Conservation (phyloP, 2,113 vertebrate species). For the Arenaria interpres region DNA sequence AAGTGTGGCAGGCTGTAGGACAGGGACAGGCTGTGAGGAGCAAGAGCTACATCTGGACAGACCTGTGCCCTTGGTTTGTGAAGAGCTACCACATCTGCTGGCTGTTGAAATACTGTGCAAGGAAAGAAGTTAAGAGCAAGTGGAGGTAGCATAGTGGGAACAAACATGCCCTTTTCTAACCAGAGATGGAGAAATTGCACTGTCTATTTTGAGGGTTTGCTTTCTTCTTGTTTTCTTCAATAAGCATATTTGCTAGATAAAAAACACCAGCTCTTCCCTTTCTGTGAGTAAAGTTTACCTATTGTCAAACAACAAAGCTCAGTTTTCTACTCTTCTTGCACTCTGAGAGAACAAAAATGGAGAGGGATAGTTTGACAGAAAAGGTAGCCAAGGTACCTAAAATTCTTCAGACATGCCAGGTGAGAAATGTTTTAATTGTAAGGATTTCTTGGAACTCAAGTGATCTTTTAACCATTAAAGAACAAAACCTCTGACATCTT, state of each 20-base stretch:
- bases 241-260: neutral
- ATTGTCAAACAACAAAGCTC: neutral
- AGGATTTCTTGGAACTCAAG: neutral
- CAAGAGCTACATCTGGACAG: neutral
- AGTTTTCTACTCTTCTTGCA: neutral
- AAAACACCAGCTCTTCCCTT: neutral
- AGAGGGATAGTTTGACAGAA: neutral
- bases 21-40: neutral
- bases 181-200: neutral
- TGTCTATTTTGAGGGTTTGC: neutral
- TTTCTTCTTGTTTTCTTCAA: neutral
- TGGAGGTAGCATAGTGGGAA: neutral
- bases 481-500: neutral
- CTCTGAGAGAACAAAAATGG: neutral
- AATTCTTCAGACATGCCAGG: neutral
- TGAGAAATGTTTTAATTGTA: neutral
- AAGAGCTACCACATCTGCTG: neutral
- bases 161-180: neutral
- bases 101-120: neutral
- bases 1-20: neutral
- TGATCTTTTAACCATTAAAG: neutral
- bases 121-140: neutral
- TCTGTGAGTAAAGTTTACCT: neutral
- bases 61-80: neutral
- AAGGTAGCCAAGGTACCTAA: neutral